Base-by-base conservation (phyloP, 2,888 invertebrate species). In the Quadroppia sp. region DNA sequence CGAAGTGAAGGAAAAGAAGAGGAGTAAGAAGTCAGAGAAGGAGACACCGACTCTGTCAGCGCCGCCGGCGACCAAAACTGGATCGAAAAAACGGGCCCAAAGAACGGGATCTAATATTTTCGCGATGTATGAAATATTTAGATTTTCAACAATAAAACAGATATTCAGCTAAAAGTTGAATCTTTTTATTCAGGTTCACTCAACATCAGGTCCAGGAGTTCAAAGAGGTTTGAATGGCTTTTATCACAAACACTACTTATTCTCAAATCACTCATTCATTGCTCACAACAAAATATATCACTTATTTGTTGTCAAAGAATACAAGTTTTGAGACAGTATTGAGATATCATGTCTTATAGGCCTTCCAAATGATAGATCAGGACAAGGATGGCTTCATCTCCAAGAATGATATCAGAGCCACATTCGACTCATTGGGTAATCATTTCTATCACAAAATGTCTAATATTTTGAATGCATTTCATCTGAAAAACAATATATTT, bases 121-220 rank as follows among this genome's bases (percentile, higher is more conserved):
- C 88, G 93, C 94, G 82, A 93, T 94, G 90, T 72, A 72, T 36
- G 36, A 7, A 9, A n/a, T n/a, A n/a, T n/a, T n/a, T n/a, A n/a
- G n/a, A n/a, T n/a, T n/a, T n/a, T n/a, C n/a, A n/a, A n/a, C n/a
- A n/a, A n/a, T n/a, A n/a, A n/a, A n/a, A n/a, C n/a, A n/a, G n/a
- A n/a, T n/a, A n/a, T n/a, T n/a, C n/a, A n/a, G n/a, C n/a, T n/a
- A n/a, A n/a, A n/a, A n/a, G n/a, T n/a, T n/a, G n/a, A n/a, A n/a
- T n/a, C n/a, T n/a, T n/a, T n/a, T n/a, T 28, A 15, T 56, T 32
- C 20, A 72, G 72, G 72, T 94, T 95, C 89, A 89, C 93, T 81
- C 94, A 94, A 87, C 90, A 90, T 85, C 94, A 94, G 87, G 92
- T 94, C 82, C 92, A 93, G 81, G 94, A 94, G 85, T 94, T 94